These are phyloP conservation scores for Acanthochromis polyacanthus DNA, from an alignment of 2,113 vertebrate species.

Conservation along the genomic window DNA sequence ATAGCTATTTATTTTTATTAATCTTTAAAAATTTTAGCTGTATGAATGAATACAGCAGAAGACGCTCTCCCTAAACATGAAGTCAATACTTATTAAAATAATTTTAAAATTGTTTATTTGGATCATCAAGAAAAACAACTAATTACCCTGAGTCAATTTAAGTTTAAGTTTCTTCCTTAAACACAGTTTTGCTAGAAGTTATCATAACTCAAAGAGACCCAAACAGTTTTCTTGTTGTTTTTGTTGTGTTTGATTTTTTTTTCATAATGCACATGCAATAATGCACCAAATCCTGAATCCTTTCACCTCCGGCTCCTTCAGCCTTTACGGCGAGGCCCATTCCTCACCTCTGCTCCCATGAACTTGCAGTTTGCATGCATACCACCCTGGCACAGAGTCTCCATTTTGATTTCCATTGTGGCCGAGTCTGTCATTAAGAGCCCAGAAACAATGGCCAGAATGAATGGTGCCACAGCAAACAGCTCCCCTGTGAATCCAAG, in stretches of 20 bases:
- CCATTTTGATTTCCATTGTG: slow-evolving; percentile 80
- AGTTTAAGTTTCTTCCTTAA: too few relatives aligned
- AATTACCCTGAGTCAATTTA: too few relatives aligned
- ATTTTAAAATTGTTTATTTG: too few relatives aligned
- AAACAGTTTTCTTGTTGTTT: too few relatives aligned
- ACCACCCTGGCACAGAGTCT: slow-evolving; percentile 65
- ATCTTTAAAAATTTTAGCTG: too few relatives aligned
- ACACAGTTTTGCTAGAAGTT: too few relatives aligned
- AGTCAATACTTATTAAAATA: too few relatives aligned
- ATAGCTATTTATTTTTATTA: too few relatives aligned
- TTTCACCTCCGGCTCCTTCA: background rate
- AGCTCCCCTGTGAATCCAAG: slow-evolving; percentile 80
- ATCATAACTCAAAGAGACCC: too few relatives aligned
- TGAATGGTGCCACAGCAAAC: slow-evolving; percentile 79
- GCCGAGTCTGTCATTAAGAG: slow-evolving; percentile 80
- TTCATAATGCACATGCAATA: background rate
- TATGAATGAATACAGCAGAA: too few relatives aligned
- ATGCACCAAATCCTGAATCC: slow-evolving; percentile 8
- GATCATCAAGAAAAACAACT: too few relatives aligned
- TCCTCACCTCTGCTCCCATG: slow-evolving; percentile 60
- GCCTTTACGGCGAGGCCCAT: background rate
- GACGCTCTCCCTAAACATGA: too few relatives aligned
- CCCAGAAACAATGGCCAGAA: slow-evolving; percentile 80
- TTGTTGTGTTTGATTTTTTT: background rate
- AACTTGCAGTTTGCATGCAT: slow-evolving; percentile 65